Conservation (phyloP, 92 coral and sea anemone species). For the Parazoanthus darwini region DNA sequence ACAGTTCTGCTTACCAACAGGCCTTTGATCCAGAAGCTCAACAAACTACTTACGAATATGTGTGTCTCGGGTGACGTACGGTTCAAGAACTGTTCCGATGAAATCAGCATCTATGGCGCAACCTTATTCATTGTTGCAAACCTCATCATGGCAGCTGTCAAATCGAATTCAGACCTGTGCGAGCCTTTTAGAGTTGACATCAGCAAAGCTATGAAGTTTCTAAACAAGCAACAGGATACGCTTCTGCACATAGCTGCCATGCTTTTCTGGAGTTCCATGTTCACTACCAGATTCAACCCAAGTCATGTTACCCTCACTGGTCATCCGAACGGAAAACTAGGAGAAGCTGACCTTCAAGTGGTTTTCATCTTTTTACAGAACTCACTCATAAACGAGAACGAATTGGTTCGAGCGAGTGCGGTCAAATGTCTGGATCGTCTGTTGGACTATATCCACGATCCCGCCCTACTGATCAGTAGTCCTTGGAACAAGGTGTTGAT, state of each 20-base stretch:
- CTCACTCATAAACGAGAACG: slow-evolving; percentile 70
- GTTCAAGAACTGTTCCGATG: not conserved
- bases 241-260: slow-evolving; percentile 6
- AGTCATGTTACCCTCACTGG: not conserved
- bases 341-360: slow-evolving; percentile 38
- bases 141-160: not conserved
- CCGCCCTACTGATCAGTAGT: slow-evolving; percentile 42
- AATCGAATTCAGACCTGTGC: not conserved
- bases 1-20: slow-evolving; percentile 66
- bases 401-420: slow-evolving; percentile 65
- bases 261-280: not conserved
- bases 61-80: not conserved
- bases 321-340: slow-evolving; percentile 18
- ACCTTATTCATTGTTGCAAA: slow-evolving; percentile 20
- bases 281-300: slow-evolving; percentile 7
- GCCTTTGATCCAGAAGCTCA: slow-evolving; percentile 39
- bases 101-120: not conserved
- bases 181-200: slow-evolving; percentile 1
- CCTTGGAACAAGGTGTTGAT: slow-evolving; percentile 78
- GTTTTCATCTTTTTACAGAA: slow-evolving; percentile 82
- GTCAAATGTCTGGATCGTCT: slow-evolving; percentile 74
- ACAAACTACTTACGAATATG: not conserved
- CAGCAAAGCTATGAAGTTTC: not conserved
- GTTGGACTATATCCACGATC: slow-evolving; percentile 47
- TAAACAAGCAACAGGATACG: slow-evolving; percentile 4